Conservation (phyloP, 2,797 vertebrate genomes). For the Argyrosomus regius region DNA sequence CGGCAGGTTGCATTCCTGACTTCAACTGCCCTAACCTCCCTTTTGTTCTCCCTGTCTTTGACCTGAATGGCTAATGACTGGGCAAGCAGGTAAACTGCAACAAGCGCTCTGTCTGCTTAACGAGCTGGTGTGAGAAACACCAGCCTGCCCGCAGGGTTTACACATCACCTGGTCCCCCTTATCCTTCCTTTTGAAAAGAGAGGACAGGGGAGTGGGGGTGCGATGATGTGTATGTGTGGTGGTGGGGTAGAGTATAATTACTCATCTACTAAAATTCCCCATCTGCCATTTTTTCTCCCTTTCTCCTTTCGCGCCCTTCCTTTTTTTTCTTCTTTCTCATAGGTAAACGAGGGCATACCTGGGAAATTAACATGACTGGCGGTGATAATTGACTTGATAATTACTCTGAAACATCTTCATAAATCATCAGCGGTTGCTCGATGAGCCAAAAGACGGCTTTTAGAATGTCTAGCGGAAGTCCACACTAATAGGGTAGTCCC, state of each 20-base stretch:
- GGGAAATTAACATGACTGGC: conserved; percentile 75
- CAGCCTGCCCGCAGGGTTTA: conserved; percentile 48
- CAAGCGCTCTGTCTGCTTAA: conserved; percentile 57
- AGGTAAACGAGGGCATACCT: conserved; percentile 80
- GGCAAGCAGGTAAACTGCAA: conserved; percentile 74
- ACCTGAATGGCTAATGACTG: conserved; percentile 71
- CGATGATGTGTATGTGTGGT: conserved; percentile 28
- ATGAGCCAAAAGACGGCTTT: conserved; percentile 52
- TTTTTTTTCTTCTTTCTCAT: conserved; percentile 47
- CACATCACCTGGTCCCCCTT: conserved; percentile 65
- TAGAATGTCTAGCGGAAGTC: conserved; percentile 17
- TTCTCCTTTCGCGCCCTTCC: conserved; percentile 22
- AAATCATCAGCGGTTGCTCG: conserved; percentile 61
- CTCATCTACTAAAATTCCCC: conserved; percentile 70
- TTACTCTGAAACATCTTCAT: conserved; percentile 76
- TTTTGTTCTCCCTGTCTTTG: conserved; percentile 73
- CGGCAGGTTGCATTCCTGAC: conserved; percentile 78
- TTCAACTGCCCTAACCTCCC: conserved; percentile 71
- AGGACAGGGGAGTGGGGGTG: conserved; percentile 33
- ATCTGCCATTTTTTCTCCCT: conserved; percentile 55
- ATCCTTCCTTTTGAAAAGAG: conserved; percentile 48
- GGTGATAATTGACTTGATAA: conserved; percentile 79
- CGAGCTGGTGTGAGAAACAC: conserved; percentile 65
- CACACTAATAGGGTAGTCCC: conserved; percentile 53
- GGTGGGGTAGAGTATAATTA: conserved; percentile 71